Percentiles rank a stretch among this genome's conserved stretches.
These are phyloP conservation scores for Pachyuromys duprasi DNA, from an alignment of 2,797 vertebrate genomes.

Conservation along the genomic window DNA sequence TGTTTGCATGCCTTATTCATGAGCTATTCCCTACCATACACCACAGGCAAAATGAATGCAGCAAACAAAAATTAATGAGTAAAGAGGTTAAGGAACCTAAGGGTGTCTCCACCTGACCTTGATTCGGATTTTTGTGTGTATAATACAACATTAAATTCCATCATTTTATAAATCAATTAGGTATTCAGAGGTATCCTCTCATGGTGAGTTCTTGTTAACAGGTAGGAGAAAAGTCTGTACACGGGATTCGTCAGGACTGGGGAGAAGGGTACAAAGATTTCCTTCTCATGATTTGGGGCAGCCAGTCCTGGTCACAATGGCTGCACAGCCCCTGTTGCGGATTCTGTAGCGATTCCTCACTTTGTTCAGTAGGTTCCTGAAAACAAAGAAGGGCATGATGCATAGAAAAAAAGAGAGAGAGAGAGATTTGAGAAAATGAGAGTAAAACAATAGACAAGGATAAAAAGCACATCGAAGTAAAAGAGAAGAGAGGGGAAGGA, in stretches of 20 bases:
- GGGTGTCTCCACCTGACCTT: background rate
- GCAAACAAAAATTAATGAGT: background rate
- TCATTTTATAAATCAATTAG: conserved; percentile 24
- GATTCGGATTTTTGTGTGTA: background rate
- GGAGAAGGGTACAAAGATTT: background rate
- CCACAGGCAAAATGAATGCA: background rate
- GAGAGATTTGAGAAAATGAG: background rate
- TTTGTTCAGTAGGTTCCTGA: background rate
- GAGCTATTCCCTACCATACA: background rate
- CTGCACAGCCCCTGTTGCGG: background rate
- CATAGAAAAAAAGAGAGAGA: too few relatives aligned
- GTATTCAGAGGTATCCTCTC: background rate
- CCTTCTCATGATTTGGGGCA: background rate
- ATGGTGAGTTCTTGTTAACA: background rate
- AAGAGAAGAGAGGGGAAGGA: background rate
- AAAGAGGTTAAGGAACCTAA: background rate
- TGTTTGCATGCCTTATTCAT: background rate
- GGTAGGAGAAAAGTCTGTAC: background rate
- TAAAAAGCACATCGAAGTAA: background rate
- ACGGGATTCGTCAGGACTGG: background rate
- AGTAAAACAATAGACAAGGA: background rate
- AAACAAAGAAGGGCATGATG: background rate
- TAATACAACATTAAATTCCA: background rate
- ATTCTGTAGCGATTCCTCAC: background rate
- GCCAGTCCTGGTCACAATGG: background rate